Base-by-base conservation (phyloP, 2,888 invertebrate genomes). In the Lasioglossum figueresi region DNA sequence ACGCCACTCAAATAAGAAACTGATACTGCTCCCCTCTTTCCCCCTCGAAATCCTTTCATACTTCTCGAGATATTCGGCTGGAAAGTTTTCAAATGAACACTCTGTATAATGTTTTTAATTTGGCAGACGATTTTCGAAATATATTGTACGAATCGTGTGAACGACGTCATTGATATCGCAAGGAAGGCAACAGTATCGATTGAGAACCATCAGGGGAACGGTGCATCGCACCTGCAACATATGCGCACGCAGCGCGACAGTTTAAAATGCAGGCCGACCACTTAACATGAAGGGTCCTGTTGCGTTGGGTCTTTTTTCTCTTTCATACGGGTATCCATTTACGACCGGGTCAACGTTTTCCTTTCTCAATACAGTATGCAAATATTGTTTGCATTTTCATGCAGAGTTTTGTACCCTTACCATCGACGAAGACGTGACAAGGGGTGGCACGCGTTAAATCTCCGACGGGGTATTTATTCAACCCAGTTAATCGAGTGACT, bases 241-340 rank as follows among this genome's bases (percentile, higher is more conserved):
- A 79, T 82, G 82, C 87, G 78, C 85, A 80, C 76, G 82, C 85
- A 78, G 63, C 81, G 86, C 81, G 86, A 82, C 88, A 89, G 80
- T 56, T 89, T 89, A 78, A 87, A 88, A 80, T 84, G 82, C 80
- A 89, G 79, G 45, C 80, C 52, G 78, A 68, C 76, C 77, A 81
- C 79, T 88, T 82, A 80, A 52, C 63, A 37, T 12, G 86, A 80
- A 73, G 82, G 40, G 80, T 80, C 66, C 80, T 86, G 83, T 82
- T 77, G 73, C 16, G 37, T 82, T 77, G 70, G 23, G 37, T 80
- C 52, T 79, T 79, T 86, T 77, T 59, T 76, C 59, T 75, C 74
- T 79, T 77, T 85, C 76, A 74, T 79, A 80, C 80, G 79, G 83
- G 80, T 80, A 71, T 82, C 52, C 73, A 76, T 63, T 80, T 52